Evolutionary conservation across 2,113 vertebrate species (phyloP), one percentile per base, ranked within the genome.

Genomic region (Sinocyclocheilus maitianheensis): DNA sequence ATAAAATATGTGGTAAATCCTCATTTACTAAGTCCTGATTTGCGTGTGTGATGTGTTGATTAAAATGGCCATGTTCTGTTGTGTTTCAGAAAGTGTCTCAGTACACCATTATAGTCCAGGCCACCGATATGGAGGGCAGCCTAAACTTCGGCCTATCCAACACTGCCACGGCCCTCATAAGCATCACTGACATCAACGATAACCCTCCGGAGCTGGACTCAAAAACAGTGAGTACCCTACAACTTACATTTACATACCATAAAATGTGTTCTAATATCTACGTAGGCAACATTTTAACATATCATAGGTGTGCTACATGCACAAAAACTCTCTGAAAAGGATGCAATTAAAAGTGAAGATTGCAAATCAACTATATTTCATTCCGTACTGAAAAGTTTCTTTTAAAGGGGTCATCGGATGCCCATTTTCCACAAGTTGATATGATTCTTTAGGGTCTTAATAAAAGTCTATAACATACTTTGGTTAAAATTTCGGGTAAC

Each of bases 81-180:
- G 87, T 24, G 24, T 62, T 87, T 87, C 93, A 99, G 98, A 98
- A 98, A 96, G 98, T 99, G 71, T 97, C 98, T 81, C 97, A 99
- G 93, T 99, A 99, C 85, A 96, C 96, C 0, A 95, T 99, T 90
- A 98, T 98, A 8, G 90, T 99, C 77, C 98, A 99, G 93, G 98
- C 98, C 88, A 99, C 98, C 0, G 98, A 99, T 90, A 99, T 99
- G 98, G 98, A 99, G 89, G 98, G 98, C 12, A 99, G 97, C 81
- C 92, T 98, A 0, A 98, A 98, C 94, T 98, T 98, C 0, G 98
- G 98, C 58, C 95, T 99, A 84, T 99, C 98, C 0, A 99, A 99
- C 95, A 99, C 98, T 0, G 98, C 98, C 34, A 99, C 98, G 0
- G 98, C 98, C 0, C 96, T 99, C 37, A 97, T 99, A 88, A 94